Base-by-base conservation (phyloP, 2,888 invertebrate species). In the Amiota communis region DNA sequence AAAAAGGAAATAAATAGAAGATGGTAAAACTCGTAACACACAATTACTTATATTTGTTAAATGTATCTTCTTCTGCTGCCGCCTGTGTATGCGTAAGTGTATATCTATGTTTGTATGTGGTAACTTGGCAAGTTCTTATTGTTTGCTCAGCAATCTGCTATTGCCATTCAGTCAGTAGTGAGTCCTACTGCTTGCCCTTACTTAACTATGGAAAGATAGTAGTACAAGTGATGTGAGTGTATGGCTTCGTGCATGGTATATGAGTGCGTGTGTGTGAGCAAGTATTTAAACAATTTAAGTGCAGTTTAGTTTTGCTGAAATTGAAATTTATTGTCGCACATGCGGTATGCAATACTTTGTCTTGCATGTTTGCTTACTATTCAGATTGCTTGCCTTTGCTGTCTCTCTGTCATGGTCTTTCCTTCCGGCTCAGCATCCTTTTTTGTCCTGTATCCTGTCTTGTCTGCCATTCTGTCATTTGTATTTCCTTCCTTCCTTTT, bases 251-350 rank as follows among this genome's bases (percentile, higher is more conserved):
- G 64, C 47, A 11, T 64, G 64, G 12, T 64, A 47, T 64, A 11
- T 64, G 64, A 47, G 64, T 61, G 61, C 51, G 48, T 56, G 57
- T 71, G 20, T 61, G 12, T 56, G 71, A 70, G 49, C 73, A 74
- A 72, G 73, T 77, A 80, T 77, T 79, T 79, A 75, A 81, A 72
- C 77, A 76, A 77, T 76, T 74, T 80, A 75, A 75, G 72, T 74
- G 63, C 75, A 75, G 69, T 72, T 76, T 75, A 75, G 75, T 71
- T 53, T 75, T 73, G 77, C 70, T 75, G 53, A 81, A 80, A 81
- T 81, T 81, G 76, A 80, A 81, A 81, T 81, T 80, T 79, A 80
- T 74, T 70, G 73, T 63, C 74, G 23, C 36, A 74, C 56, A 74
- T 63, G 71, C 64, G 68, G n/a, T 23, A 59, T 70, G 48, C 51